Conservation (phyloP, 2,797 vertebrate genomes). For the Miichthys miiuy region DNA sequence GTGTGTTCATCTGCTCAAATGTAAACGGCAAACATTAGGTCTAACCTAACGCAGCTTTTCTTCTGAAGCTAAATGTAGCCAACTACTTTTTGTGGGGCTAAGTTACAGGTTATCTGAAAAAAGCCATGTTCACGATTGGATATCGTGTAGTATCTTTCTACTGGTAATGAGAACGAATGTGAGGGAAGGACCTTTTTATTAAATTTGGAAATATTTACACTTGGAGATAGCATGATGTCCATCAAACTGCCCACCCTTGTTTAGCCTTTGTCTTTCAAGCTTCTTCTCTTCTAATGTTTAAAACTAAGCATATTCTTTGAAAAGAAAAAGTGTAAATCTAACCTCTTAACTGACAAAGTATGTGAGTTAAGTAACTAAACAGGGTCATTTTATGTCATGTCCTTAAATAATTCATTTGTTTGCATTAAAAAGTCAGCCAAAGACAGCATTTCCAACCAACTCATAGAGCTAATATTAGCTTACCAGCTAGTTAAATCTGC, state of each 20-base stretch:
- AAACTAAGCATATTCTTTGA: not conserved
- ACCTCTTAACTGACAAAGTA: not conserved
- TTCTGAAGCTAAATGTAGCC: not conserved
- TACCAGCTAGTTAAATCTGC: not conserved
- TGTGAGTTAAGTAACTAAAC: not conserved
- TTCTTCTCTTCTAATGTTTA: not conserved
- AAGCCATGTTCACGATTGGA: not conserved
- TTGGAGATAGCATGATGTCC: not conserved
- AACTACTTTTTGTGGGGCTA: not conserved
- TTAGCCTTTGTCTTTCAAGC: too few relatives aligned
- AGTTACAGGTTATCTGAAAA: not conserved
- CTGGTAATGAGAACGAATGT: too few relatives aligned
- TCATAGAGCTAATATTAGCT: not conserved
- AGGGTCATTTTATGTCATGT: not conserved
- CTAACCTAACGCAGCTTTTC: not conserved
- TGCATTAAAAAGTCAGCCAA: not conserved
- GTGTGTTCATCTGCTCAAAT: not conserved
- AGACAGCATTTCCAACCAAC: not conserved
- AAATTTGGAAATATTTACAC: not conserved
- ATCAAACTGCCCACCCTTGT: too few relatives aligned
- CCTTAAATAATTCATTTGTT: not conserved
- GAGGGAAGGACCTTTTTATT: too few relatives aligned
- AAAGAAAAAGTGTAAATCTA: not conserved
- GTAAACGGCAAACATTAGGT: not conserved
- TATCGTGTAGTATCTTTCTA: not conserved